phyloP scores from a whole-genome alignment of 2,797 vertebrate species.

The Enteromius radiatus region DNA sequence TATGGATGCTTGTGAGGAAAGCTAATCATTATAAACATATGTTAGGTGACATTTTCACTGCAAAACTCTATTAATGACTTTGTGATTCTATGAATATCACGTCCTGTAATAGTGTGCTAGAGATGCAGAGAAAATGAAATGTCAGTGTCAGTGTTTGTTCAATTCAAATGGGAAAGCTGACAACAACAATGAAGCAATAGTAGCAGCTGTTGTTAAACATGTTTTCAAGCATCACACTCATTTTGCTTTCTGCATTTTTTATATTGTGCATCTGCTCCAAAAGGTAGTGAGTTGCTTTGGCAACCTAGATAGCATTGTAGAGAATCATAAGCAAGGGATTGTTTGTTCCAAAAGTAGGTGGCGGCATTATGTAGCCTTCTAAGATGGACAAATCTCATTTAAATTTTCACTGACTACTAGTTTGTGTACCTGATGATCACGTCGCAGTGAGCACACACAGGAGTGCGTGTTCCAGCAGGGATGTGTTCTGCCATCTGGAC shows the following conservation, averaged over 20 bases:
- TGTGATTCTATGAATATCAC: not conserved
- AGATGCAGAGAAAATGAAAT: not conserved
- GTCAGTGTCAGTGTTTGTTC: not conserved
- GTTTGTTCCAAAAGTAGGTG: not conserved
- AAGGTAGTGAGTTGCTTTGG: not conserved
- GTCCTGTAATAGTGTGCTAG: not conserved
- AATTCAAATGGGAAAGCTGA: not conserved
- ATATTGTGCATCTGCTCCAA: not conserved
- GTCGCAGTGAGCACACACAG: conserved; percentile 93
- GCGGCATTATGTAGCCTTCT: not conserved
- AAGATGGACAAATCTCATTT: not conserved
- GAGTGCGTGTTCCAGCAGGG: conserved; percentile 91
- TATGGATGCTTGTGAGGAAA: not conserved
- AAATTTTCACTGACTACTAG: not conserved
- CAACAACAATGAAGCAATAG: conserved; percentile 3
- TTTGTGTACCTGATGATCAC: conserved; percentile 89
- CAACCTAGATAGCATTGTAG: not conserved
- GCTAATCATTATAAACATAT: not conserved
- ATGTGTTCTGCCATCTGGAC: conserved; percentile 96
- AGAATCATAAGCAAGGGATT: not conserved
- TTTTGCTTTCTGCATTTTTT: conserved; percentile 8
- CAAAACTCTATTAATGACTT: not conserved
- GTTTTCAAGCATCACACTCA: not conserved
- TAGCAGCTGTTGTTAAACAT: not conserved
- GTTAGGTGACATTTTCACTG: not conserved